Conservation (phyloP, 2,113 vertebrate genomes). For the Sciurus niger region DNA sequence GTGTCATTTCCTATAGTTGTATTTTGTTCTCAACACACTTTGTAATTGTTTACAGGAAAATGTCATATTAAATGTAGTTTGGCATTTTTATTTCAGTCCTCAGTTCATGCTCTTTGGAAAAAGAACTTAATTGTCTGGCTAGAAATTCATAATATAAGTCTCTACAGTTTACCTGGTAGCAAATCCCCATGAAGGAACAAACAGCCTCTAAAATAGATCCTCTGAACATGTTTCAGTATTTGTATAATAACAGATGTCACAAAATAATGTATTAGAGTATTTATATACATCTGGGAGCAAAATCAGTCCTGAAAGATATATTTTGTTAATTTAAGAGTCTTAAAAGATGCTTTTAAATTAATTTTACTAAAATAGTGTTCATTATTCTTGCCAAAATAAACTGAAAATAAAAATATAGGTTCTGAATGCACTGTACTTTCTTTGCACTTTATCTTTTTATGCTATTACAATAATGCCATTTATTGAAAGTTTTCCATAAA, state of each 20-base stretch:
- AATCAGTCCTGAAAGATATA: background rate
- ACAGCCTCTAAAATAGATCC: background rate
- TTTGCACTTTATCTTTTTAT: background rate
- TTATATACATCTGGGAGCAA: background rate
- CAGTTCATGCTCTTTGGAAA: background rate
- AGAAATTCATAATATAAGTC: background rate
- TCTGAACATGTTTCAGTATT: background rate
- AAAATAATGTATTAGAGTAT: background rate
- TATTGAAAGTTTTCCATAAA: slow-evolving; percentile 70
- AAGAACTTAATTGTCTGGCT: background rate
- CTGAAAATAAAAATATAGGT: slow-evolving; percentile 11
- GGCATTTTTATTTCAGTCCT: background rate
- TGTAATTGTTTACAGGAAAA: background rate
- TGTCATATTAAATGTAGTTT: background rate
- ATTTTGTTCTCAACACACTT: background rate
- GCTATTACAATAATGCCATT: background rate
- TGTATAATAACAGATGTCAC: background rate
- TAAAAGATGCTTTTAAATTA: background rate
- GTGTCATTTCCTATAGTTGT: background rate
- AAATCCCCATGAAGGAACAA: background rate
- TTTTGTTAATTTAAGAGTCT: background rate
- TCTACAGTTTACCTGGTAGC: background rate
- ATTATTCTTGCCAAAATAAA: background rate
- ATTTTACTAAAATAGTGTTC: background rate
- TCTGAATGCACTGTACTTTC: background rate